These are phyloP conservation scores for Melitaea athalia DNA, from an alignment of 2,888 invertebrate genomes.

Conservation along the genomic window DNA sequence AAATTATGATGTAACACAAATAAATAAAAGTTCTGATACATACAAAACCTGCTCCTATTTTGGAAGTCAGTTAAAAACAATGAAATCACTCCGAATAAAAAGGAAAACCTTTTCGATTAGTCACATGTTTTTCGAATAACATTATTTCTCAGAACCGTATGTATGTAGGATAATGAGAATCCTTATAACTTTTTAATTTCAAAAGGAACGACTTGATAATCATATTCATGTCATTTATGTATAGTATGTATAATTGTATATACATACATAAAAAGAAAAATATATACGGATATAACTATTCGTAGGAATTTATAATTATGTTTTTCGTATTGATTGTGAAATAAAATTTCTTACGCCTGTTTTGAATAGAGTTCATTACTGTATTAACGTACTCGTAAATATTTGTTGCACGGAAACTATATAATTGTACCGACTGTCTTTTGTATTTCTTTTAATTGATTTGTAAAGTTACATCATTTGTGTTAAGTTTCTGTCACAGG, in stretches of 20 bases:
- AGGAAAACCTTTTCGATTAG: neutral
- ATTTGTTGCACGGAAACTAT: constrained; percentile 23
- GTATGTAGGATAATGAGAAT: neutral
- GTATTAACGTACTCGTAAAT: constrained; percentile 14
- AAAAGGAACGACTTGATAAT: too few relatives aligned
- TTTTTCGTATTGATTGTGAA: neutral
- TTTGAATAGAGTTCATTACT: constrained; percentile 1
- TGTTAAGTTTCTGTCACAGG: constrained; percentile 7
- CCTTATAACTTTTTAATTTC: neutral
- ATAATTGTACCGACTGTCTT: constrained; percentile 32
- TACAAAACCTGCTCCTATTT: too few relatives aligned
- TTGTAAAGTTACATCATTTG: constrained; percentile 24
- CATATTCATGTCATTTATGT: too few relatives aligned
- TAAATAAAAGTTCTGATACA: too few relatives aligned
- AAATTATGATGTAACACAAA: too few relatives aligned
- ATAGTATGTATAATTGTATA: too few relatives aligned
- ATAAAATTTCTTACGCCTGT: neutral
- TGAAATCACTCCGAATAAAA: neutral
- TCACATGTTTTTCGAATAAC: neutral
- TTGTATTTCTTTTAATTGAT: constrained; percentile 31
- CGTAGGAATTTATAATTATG: neutral
- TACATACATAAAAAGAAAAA: too few relatives aligned
- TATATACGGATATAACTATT: too few relatives aligned
- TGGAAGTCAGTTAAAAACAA: neutral
- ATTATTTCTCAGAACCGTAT: neutral